phyloP scores from a whole-genome alignment of 2,888 invertebrate genomes.

The Amorpha juglandis region DNA sequence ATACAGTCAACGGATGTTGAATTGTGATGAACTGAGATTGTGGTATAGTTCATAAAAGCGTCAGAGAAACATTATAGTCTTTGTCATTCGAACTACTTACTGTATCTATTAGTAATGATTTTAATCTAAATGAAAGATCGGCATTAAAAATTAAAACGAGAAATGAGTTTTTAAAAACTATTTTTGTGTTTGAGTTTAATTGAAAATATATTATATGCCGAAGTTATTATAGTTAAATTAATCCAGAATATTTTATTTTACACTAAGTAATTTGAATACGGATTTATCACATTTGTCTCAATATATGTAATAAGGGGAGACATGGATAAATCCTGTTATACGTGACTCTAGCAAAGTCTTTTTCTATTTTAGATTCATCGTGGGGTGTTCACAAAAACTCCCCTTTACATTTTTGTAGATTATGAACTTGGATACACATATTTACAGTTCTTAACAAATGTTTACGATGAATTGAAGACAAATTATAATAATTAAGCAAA shows the following conservation, averaged over 20 bases:
- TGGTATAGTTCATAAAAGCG: background rate
- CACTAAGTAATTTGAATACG: background rate
- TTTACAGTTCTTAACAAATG: background rate
- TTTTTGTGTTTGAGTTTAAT: too few species aligned
- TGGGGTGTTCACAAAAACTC: slow-evolving; percentile 19
- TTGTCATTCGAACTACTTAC: background rate
- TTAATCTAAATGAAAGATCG: background rate
- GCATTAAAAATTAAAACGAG: too few species aligned
- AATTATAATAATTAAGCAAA: background rate
- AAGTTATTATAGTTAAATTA: too few species aligned
- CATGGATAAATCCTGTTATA: background rate
- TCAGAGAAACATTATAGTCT: background rate
- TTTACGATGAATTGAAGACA: background rate
- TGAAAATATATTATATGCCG: too few species aligned
- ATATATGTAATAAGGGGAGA: slow-evolving; percentile 3
- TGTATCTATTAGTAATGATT: background rate
- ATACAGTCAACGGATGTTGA: slow-evolving; percentile 45
- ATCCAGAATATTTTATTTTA: background rate
- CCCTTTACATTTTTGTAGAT: slow-evolving; percentile 29
- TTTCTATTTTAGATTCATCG: slow-evolving; percentile 10
- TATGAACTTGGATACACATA: too few species aligned
- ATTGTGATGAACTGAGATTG: background rate
- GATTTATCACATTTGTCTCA: slow-evolving; percentile 7
- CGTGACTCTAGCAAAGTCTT: background rate
- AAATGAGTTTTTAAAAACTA: too few species aligned